These are phyloP conservation scores for Gymnocephalus cernua DNA, from an alignment of 2,113 vertebrate genomes.

Conservation along the genomic window DNA sequence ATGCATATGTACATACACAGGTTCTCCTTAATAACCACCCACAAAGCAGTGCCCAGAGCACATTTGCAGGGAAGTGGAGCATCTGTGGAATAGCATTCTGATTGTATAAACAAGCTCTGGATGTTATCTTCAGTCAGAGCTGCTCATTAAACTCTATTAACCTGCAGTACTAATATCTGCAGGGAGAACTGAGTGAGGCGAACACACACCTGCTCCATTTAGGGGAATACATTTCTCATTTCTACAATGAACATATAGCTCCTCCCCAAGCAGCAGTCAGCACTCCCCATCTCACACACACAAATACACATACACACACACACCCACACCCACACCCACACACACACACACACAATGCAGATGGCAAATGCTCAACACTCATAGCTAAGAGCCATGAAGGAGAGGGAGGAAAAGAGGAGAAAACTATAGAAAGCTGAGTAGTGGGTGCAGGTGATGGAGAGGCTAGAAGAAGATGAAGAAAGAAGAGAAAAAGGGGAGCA, in stretches of 20 bases:
- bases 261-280: constrained; percentile 50
- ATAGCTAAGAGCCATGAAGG: constrained; percentile 4
- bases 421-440: constrained; percentile 10
- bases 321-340: constrained; percentile 5
- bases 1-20: constrained; percentile 14
- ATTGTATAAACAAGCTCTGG: constrained; percentile 62
- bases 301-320: background rate
- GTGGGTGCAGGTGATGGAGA: constrained; percentile 45
- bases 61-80: constrained; percentile 24
- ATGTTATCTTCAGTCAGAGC: constrained; percentile 51
- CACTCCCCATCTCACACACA: background rate
- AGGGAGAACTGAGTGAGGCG: constrained; percentile 50
- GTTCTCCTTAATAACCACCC: constrained; percentile 12
- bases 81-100: constrained; percentile 45
- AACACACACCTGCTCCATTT: constrained; percentile 72
- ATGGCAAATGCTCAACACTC: constrained; percentile 35
- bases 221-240: constrained; percentile 53
- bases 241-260: constrained; percentile 59
- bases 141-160: constrained; percentile 79
- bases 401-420: background rate
- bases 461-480: constrained; percentile 10
- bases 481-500: background rate
- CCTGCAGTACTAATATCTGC: constrained; percentile 69
- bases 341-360: constrained; percentile 17
- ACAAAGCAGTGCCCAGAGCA: constrained; percentile 20